These are phyloP conservation scores for Semibalanus balanoides DNA, from an alignment of 1,140 invertebrate species.

Conservation along the genomic window DNA sequence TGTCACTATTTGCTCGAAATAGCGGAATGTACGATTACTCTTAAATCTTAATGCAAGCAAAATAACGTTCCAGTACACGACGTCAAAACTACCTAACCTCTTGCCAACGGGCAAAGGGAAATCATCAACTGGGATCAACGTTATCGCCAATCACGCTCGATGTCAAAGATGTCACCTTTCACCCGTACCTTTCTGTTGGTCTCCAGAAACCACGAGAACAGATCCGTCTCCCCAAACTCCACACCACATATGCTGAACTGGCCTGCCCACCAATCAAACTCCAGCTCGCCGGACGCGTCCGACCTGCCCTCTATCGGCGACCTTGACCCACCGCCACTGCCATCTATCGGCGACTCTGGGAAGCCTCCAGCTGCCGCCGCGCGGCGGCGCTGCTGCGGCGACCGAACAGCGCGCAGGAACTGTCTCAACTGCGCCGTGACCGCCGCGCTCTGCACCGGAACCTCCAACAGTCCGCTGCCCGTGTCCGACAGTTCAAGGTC, in stretches of 20 bases:
- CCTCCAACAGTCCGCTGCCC: not conserved
- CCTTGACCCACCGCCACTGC: not conserved
- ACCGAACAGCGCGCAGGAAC: not conserved
- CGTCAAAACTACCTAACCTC: no score
- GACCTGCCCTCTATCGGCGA: not conserved
- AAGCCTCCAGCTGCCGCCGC: no score
- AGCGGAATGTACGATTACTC: no score
- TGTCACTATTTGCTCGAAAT: no score
- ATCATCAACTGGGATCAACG: no score
- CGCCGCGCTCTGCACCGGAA: not conserved
- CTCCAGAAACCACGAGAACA: not conserved
- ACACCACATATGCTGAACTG: not conserved
- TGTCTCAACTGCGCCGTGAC: not conserved
- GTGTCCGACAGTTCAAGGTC: not conserved
- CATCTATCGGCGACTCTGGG: not conserved
- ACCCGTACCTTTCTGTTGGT: not conserved
- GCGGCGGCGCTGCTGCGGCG: not conserved
- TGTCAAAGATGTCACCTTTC: no score
- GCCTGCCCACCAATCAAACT: not conserved
- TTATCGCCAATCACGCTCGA: no score
- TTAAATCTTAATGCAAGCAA: no score
- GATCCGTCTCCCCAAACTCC: not conserved
- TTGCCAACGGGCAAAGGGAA: no score
- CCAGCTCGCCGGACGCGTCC: not conserved
- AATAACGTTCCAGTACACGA: no score